These are phyloP conservation scores for Cyclargus thomasi DNA, from an alignment of 1,140 invertebrate genomes.

Conservation along the genomic window DNA sequence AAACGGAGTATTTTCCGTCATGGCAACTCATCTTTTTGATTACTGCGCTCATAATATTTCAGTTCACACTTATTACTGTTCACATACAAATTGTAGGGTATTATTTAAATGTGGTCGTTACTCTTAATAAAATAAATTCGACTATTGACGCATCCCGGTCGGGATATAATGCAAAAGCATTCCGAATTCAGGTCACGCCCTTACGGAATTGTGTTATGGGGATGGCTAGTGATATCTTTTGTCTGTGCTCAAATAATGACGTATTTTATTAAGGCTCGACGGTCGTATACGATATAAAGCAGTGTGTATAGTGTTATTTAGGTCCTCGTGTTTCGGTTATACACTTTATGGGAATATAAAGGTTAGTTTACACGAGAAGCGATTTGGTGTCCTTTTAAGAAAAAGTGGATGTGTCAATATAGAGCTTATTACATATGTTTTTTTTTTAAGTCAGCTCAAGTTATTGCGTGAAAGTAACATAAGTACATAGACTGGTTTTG, in stretches of 20 bases:
- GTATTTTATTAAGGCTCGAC: conserved; percentile 1
- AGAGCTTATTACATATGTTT: too few relatives aligned
- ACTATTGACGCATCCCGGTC: neutral
- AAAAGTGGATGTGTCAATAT: too few relatives aligned
- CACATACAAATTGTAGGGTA: conserved; percentile 18
- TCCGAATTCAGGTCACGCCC: conserved; percentile 29
- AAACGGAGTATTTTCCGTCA: too few relatives aligned
- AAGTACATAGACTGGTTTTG: too few relatives aligned
- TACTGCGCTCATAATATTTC: too few relatives aligned
- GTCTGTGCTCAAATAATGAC: conserved; percentile 18
- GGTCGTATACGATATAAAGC: neutral
- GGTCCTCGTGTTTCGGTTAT: neutral
- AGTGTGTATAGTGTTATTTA: neutral
- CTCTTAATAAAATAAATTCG: conserved; percentile 15
- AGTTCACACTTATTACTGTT: neutral
- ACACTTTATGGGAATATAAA: neutral
- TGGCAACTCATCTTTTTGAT: too few relatives aligned
- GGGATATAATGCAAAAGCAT: conserved; percentile 28
- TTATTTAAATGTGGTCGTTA: conserved; percentile 17
- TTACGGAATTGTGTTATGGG: conserved; percentile 27
- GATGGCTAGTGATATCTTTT: conserved; percentile 24
- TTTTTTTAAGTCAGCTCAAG: too few relatives aligned
- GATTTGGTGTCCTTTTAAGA: too few relatives aligned
- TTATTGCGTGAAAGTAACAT: too few relatives aligned
- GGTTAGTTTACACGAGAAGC: too few relatives aligned